phyloP scores from a whole-genome alignment of 2,113 vertebrate species.

The Narcine bancroftii region DNA sequence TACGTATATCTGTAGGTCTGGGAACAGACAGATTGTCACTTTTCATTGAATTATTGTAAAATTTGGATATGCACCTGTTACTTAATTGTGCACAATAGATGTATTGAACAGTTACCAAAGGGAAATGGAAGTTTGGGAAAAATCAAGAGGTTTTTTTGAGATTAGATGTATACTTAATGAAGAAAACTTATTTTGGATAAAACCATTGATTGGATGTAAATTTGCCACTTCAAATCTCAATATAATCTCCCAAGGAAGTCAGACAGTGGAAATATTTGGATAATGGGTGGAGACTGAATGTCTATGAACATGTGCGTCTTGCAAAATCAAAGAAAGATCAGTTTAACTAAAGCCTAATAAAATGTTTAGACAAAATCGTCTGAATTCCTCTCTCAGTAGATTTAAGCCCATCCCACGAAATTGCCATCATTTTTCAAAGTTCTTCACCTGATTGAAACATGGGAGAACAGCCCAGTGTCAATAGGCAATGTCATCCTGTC shows the following conservation, averaged over 20 bases:
- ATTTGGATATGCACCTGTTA: neutral
- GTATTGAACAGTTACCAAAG: neutral
- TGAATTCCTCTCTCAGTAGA: neutral
- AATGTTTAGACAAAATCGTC: neutral
- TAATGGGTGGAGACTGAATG: conserved; percentile 18
- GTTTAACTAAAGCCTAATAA: conserved; percentile 22
- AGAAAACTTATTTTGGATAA: neutral
- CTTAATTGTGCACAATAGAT: neutral
- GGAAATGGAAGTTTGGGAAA: neutral
- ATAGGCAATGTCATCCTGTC: neutral
- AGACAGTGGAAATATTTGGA: conserved; percentile 27
- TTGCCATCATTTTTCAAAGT: neutral
- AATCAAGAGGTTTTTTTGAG: neutral
- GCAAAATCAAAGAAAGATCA: conserved; percentile 4
- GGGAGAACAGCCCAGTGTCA: neutral
- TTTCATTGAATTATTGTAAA: too few species aligned
- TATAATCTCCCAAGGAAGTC: conserved; percentile 6
- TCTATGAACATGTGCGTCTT: conserved; percentile 22
- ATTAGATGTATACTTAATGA: neutral
- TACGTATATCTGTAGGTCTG: too few species aligned
- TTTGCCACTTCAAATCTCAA: conserved; percentile 10
- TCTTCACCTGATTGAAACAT: neutral
- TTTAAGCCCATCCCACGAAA: neutral
- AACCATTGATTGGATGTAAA: conserved; percentile 15
- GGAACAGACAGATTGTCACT: too few species aligned